Evolutionary conservation across 2,888 invertebrate genomes (phyloP).

Genomic region (Ferrisia virgata): DNA sequence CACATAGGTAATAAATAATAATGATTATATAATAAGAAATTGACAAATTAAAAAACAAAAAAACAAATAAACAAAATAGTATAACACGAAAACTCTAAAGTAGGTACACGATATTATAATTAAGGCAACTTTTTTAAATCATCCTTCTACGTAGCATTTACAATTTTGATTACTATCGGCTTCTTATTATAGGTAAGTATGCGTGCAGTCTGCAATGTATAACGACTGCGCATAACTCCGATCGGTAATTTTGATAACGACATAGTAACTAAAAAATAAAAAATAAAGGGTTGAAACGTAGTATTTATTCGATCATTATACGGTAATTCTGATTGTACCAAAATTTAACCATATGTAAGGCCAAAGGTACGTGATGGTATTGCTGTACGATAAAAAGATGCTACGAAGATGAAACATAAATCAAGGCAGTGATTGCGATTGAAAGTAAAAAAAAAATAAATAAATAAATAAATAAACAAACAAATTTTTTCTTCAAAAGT

Average conservation of each 20-base stretch:
- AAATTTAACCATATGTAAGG: no score
- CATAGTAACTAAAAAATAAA: not conserved
- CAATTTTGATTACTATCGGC: not conserved
- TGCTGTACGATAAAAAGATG: not conserved
- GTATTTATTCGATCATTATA: not conserved
- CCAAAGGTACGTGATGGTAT: no score
- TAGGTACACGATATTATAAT: not conserved
- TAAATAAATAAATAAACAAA: no score
- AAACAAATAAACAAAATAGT: not conserved
- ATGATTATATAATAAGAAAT: not conserved
- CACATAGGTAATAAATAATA: not conserved
- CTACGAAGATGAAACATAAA: not conserved
- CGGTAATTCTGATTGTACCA: no score
- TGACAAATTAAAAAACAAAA: not conserved
- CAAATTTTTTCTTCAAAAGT: not conserved
- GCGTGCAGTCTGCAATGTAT: no score
- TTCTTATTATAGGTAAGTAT: no score
- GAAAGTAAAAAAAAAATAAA: not conserved
- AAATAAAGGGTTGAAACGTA: not conserved
- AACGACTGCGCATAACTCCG: not conserved
- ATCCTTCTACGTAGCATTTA: not conserved
- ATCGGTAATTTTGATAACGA: not conserved
- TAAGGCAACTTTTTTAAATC: not conserved
- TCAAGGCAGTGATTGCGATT: conserved; percentile 17
- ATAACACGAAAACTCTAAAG: not conserved